Percentiles rank a stretch among this genome's conserved stretches.
phyloP scores from a whole-genome alignment of 2,797 vertebrate species.

The Diceros bicornis region DNA sequence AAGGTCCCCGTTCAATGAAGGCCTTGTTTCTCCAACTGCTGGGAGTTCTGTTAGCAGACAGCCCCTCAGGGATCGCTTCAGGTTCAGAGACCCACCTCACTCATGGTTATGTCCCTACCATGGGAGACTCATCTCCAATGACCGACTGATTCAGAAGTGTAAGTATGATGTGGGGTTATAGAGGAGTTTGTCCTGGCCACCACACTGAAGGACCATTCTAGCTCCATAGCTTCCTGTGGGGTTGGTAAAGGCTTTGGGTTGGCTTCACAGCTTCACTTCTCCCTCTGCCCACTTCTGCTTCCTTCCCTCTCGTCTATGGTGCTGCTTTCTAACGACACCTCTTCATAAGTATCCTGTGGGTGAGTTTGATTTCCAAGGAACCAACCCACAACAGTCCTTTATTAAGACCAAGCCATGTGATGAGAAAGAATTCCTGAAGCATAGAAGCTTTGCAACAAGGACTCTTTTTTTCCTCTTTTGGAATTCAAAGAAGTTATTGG shows the following conservation, averaged over 20 bases:
- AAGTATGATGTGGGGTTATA: neutral
- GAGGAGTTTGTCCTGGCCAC: neutral
- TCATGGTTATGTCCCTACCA: no score
- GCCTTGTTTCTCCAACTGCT: neutral
- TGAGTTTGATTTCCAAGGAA: neutral
- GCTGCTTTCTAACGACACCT: neutral
- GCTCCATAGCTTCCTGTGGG: neutral
- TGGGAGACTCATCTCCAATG: neutral
- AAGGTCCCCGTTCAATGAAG: neutral
- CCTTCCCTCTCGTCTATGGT: neutral
- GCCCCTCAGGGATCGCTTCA: neutral
- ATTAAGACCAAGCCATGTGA: neutral
- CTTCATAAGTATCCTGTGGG: neutral
- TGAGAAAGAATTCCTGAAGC: neutral
- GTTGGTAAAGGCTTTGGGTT: neutral
- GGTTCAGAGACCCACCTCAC: neutral
- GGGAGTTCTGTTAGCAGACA: neutral
- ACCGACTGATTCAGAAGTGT: neutral
- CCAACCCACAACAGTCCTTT: neutral
- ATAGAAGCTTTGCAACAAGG: neutral
- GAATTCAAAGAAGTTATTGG: neutral
- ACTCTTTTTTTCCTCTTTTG: neutral
- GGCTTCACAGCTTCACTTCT: neutral
- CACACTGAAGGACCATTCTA: no score
- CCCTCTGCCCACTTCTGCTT: neutral